These are phyloP conservation scores for Trichomycterus rosablanca DNA, from an alignment of 2,113 vertebrate genomes.

Conservation along the genomic window DNA sequence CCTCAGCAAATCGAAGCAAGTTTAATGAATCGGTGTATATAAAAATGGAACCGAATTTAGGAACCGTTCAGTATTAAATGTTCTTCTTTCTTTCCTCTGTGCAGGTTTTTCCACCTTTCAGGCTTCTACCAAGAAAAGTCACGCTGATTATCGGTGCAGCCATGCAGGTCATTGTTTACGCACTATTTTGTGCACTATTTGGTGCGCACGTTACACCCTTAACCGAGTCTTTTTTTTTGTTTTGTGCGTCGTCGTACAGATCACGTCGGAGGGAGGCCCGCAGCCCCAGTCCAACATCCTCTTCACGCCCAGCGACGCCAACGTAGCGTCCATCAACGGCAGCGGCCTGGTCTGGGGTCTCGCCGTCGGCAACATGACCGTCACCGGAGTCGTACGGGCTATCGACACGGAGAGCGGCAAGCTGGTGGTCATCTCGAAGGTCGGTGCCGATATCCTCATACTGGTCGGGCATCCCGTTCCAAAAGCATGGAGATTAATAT, in stretches of 20 bases:
- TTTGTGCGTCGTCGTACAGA: conserved; percentile 56
- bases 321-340: conserved; percentile 70
- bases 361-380: conserved; percentile 70
- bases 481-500: too few relatives aligned
- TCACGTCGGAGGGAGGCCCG: conserved; percentile 93
- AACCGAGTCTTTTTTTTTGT: too few relatives aligned
- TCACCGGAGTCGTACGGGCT: conserved; percentile 84
- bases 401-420: conserved; percentile 86
- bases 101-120: conserved; percentile 95
- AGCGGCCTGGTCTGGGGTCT: conserved; percentile 75
- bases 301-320: conserved; percentile 77
- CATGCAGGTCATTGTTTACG: conserved; percentile 77
- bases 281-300: conserved; percentile 92
- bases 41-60: too few relatives aligned
- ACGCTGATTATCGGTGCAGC: conserved; percentile 83
- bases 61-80: too few relatives aligned
- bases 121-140: conserved; percentile 81
- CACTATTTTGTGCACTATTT: not conserved
- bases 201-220: too few relatives aligned
- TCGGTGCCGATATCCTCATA: too few relatives aligned
- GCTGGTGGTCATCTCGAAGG: conserved; percentile 83
- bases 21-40: not conserved
- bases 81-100: conserved; percentile 28
- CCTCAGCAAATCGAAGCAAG: conserved; percentile 82
- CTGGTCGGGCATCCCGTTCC: too few relatives aligned